Evolutionary conservation across 1,140 invertebrate genomes (phyloP).

Genomic region (Daktulosphaira vitifoliae): DNA sequence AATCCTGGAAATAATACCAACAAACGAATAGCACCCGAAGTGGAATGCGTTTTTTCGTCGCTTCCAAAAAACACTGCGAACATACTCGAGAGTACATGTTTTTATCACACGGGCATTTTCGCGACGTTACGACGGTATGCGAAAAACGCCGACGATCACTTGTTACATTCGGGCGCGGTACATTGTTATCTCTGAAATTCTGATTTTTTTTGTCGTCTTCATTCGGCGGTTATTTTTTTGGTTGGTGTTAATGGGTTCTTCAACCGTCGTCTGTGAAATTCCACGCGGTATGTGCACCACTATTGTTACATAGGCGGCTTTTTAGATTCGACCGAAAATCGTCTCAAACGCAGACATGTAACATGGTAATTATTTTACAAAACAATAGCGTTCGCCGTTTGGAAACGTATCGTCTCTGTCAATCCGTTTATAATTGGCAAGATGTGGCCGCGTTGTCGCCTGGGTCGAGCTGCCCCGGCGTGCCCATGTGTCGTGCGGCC

Average conservation of each 20-base stretch:
- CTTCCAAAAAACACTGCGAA: constrained; percentile 9
- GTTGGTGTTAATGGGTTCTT: constrained; percentile 9
- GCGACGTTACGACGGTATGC: background rate
- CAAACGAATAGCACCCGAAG: constrained; percentile 3
- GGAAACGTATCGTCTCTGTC: too few relatives aligned
- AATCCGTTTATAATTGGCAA: too few relatives aligned
- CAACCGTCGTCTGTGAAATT: background rate
- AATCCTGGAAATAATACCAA: background rate
- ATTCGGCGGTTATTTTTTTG: background rate
- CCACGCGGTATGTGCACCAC: too few relatives aligned
- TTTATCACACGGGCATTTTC: constrained; percentile 20
- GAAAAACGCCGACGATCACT: constrained; percentile 17
- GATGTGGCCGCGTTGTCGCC: too few relatives aligned
- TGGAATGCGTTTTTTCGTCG: constrained; percentile 25
- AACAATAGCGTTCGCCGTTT: too few relatives aligned
- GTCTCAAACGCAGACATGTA: too few relatives aligned
- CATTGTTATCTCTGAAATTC: background rate
- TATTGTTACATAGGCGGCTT: too few relatives aligned
- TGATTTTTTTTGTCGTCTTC: constrained; percentile 5
- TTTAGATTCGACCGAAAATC: too few relatives aligned
- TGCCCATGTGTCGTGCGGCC: background rate
- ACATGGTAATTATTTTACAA: too few relatives aligned
- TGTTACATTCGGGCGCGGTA: background rate
- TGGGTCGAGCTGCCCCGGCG: background rate
- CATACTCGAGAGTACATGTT: background rate